Evolutionary conservation across 2,888 invertebrate species (phyloP).

Genomic region (Nebria salina): DNA sequence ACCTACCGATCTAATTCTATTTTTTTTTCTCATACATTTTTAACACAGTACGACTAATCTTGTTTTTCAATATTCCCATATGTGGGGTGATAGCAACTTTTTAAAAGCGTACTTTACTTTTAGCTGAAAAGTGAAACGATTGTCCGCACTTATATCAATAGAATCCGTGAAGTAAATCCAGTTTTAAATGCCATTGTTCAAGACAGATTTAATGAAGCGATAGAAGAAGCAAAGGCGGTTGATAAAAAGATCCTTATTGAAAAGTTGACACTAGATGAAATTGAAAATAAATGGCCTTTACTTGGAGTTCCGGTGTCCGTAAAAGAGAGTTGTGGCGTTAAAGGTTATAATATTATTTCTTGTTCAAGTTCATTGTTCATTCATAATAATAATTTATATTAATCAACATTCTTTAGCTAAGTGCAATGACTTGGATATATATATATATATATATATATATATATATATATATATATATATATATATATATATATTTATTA

Average conservation of each 20-base stretch:
- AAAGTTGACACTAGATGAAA: background rate
- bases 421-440: no score
- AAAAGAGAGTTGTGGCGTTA: constrained; percentile 80
- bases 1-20: no score
- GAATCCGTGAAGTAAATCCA: constrained; percentile 74
- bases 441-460: no score
- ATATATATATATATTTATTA: no score
- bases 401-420: background rate
- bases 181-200: constrained; percentile 76
- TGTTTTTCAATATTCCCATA: no score
- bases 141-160: constrained; percentile 69
- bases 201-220: constrained; percentile 70
- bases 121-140: constrained; percentile 71
- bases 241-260: constrained; percentile 60
- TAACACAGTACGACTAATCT: no score
- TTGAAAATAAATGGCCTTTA: constrained; percentile 66
- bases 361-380: background rate
- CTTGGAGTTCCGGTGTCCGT: constrained; percentile 85
- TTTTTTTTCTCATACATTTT: no score
- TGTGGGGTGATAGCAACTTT: no score
- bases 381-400: background rate
- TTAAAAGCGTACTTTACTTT: constrained; percentile 35
- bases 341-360: constrained; percentile 65
- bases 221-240: constrained; percentile 70
- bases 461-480: no score